These are phyloP conservation scores for Sipunculus nudus DNA, from an alignment of 2,888 invertebrate genomes.

Conservation along the genomic window DNA sequence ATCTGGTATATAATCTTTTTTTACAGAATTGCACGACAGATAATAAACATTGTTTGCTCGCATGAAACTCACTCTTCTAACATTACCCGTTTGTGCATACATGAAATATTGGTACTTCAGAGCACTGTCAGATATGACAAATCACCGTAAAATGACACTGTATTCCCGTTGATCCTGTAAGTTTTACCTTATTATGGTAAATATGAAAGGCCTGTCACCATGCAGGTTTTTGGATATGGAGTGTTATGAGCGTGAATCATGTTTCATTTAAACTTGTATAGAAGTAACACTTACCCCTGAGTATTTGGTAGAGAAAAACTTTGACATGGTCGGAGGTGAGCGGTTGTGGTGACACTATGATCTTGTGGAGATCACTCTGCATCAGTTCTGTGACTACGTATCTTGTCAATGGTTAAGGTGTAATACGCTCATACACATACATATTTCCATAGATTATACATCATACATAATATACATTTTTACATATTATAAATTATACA, in stretches of 20 bases:
- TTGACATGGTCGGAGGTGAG: constrained; percentile 99
- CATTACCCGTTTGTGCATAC: no score
- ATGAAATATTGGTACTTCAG: no score
- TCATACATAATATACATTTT: background rate
- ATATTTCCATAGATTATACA: background rate
- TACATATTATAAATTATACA: constrained; percentile 1
- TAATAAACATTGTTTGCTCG: no score
- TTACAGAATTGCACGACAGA: no score
- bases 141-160: no score
- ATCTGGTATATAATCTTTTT: no score
- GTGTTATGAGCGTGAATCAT: background rate
- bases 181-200: no score
- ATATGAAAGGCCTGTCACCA: no score
- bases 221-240: no score
- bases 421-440: background rate
- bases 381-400: constrained; percentile 99
- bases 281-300: constrained; percentile 79
- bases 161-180: no score
- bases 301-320: constrained; percentile 99
- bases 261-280: background rate
- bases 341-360: constrained; percentile 99
- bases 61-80: no score
- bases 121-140: no score
- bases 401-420: constrained; percentile 71
- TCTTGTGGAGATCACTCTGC: constrained; percentile 99